Evolutionary conservation across 2,888 invertebrate genomes (phyloP), one percentile per base, ranked within the genome.

Genomic region (Chalcis sispes): DNA sequence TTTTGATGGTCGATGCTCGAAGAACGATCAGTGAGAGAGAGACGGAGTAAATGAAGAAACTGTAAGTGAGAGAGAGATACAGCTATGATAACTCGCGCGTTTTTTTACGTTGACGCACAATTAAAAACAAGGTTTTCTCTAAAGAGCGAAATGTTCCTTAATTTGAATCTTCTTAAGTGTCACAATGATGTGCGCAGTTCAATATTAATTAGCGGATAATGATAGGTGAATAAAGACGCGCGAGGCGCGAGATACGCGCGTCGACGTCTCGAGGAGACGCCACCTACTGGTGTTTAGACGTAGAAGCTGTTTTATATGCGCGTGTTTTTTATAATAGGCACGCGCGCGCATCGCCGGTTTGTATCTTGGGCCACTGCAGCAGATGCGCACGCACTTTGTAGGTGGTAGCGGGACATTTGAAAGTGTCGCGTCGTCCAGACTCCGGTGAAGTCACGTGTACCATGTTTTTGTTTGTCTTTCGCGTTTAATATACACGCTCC

Each of bases 211-310:
- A 1, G 20, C 15, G 40, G 15, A 20, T n/a, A 32, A 15, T 18
- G 32, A 18, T 5, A 32, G 32, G 32, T 15, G 4, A 36, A 20
- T 0, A 13, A 59, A 59, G 1, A n/a, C 40, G 59, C 67, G 58
- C 46, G 4, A 46, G 18, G 58, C 59, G 69, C 69, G 46, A 59
- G 50, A 36, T 40, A 52, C 20, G 27, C 50, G 61, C 59, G 64
- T 56, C 64, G 56, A 64, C 56, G 52, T 46, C 46, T 64, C 72
- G 42, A 42, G 18, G 46, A 50, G 56, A 72, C 65, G 72, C 64
- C 72, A 72, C 56, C 72, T 56, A 61, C 61, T 61, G 52, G 29
- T 13, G n/a, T n/a, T n/a, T n/a, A n/a, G n/a, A n/a, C n/a, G n/a
- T n/a, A n/a, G n/a, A n/a, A n/a, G n/a, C n/a, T n/a, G n/a, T 15